A percentile compares a stretch with the other conserved stretches of the same genome.
Conservation (phyloP, 2,113 vertebrate genomes). For the Tyrannus savana region DNA sequence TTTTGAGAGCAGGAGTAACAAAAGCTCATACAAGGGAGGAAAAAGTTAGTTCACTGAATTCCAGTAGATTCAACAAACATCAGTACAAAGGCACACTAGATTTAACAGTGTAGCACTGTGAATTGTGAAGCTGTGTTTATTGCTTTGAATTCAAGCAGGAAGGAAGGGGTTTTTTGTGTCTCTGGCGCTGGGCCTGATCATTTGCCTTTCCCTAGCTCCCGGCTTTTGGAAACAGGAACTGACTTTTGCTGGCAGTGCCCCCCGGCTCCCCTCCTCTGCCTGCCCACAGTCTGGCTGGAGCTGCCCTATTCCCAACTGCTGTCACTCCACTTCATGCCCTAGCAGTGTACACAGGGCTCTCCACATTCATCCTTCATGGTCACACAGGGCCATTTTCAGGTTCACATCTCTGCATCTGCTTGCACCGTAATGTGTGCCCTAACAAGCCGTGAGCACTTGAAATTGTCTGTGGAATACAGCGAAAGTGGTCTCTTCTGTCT, state of each 20-base stretch:
- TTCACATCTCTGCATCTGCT: not conserved
- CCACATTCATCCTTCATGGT: not conserved
- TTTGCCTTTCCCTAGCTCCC: not conserved
- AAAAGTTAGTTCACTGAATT: not conserved
- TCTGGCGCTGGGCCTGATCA: not conserved
- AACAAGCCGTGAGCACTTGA: not conserved
- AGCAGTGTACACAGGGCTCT: not conserved
- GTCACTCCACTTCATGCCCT: not conserved
- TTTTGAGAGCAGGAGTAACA: not conserved
- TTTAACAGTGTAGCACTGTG: not conserved
- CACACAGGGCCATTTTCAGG: not conserved
- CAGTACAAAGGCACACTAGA: not conserved
- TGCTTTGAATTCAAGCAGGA: conserved; percentile 52
- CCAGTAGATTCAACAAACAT: not conserved
- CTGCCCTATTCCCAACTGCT: not conserved
- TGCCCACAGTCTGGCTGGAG: not conserved
- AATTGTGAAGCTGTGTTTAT: conserved; percentile 26
- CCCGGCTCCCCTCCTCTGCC: not conserved
- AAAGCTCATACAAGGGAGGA: not conserved
- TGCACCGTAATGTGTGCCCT: not conserved
- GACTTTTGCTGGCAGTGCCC: not conserved
- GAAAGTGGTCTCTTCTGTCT: not conserved
- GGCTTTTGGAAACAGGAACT: not conserved
- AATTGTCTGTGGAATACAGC: not conserved
- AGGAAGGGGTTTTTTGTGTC: conserved; percentile 21